These are phyloP conservation scores for Gandaritis pyraliata DNA, from an alignment of 2,888 invertebrate species.

Conservation along the genomic window DNA sequence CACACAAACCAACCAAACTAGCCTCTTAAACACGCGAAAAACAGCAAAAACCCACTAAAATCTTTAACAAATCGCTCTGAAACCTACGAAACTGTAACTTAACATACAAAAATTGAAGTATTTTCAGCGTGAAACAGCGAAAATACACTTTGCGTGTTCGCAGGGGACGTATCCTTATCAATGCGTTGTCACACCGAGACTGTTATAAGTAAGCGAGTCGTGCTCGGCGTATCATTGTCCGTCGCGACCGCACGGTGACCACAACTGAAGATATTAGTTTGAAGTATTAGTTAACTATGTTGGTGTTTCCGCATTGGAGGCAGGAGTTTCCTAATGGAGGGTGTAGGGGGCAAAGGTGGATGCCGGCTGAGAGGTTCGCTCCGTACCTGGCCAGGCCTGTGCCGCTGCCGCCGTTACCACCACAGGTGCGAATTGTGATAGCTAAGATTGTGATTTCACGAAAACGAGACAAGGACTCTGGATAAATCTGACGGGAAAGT, in stretches of 20 bases:
- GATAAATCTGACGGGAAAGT: no score
- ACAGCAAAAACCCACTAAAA: not conserved
- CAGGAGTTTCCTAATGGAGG: constrained; percentile 64
- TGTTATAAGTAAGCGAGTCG: constrained; percentile 77
- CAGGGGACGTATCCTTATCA: constrained; percentile 79
- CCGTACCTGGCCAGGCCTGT: constrained; percentile 72
- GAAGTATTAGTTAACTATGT: constrained; percentile 57
- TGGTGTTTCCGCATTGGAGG: constrained; percentile 79
- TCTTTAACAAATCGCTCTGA: constrained; percentile 2
- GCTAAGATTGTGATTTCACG: not conserved
- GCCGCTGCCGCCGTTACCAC: constrained; percentile 61
- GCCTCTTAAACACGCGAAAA: constrained; percentile 27
- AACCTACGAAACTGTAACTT: not conserved
- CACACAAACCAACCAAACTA: constrained; percentile 38
- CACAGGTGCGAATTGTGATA: constrained; percentile 63
- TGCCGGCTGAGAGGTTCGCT: constrained; percentile 76
- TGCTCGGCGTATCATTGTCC: constrained; percentile 69
- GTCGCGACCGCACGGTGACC: constrained; percentile 69
- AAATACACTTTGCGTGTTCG: constrained; percentile 57
- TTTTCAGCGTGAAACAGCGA: constrained; percentile 11
- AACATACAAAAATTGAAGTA: not conserved
- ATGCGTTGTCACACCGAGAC: constrained; percentile 72
- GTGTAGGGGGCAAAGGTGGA: constrained; percentile 73
- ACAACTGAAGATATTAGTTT: constrained; percentile 42
- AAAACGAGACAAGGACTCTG: no score